Conservation (phyloP, 2,888 invertebrate species). For the Dyspetes luteomarginatus region DNA sequence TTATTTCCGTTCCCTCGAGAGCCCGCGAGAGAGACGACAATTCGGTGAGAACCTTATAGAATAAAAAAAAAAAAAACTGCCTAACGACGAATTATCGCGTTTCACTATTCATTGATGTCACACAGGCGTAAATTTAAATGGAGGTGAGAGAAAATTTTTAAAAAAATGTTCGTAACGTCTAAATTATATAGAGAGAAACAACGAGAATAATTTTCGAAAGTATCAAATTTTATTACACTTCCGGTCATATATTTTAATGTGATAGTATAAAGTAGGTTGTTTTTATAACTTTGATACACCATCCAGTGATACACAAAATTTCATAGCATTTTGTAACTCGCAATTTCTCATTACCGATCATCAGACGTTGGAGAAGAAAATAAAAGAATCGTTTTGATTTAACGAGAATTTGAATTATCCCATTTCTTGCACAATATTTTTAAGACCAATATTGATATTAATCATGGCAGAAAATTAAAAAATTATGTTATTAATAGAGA, state of each 20-base stretch:
- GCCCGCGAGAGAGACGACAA: too few species aligned
- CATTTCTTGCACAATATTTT: too few species aligned
- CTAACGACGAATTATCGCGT: conserved; percentile 1
- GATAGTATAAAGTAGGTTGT: conserved; percentile 7
- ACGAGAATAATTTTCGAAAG: conserved; percentile 19
- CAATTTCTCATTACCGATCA: conserved; percentile 19
- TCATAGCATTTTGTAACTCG: conserved; percentile 22
- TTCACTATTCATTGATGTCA: too few species aligned
- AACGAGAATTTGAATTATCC: too few species aligned
- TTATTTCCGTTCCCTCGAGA: conserved; percentile 3
- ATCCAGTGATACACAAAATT: conserved; percentile 13
- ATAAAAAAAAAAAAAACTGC: not conserved
- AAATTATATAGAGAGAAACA: not conserved
- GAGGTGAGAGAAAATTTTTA: not conserved
- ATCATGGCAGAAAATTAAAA: too few species aligned
- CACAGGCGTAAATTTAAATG: not conserved
- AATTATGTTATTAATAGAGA: too few species aligned
- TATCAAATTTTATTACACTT: conserved; percentile 41
- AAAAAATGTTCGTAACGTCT: not conserved
- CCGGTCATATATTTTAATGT: conserved; percentile 12
- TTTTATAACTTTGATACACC: not conserved
- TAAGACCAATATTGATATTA: too few species aligned
- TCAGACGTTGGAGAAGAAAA: conserved; percentile 5
- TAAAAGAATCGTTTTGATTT: not conserved
- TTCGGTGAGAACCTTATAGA: not conserved